Evolutionary conservation across 1,140 invertebrate genomes (phyloP), one percentile per base, ranked within the genome.

Genomic region (Acromyrmex heyeri): DNA sequence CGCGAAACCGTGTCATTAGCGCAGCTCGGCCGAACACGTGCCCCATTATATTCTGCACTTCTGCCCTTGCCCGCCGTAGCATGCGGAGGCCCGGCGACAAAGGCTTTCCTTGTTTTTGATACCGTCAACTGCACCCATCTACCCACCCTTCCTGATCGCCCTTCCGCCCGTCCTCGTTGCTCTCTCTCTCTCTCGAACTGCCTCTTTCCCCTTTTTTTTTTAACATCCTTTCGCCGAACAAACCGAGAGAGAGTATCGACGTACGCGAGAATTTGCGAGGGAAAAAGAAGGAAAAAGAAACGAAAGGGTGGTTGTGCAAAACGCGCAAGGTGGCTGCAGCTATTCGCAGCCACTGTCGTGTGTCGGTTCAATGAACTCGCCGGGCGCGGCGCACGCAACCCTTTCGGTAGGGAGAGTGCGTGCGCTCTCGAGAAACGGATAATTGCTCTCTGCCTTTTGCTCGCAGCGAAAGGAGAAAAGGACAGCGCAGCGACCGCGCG

Each of bases 1-100:
- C 72, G 48, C 72, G 85, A 87, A 91, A 91, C 81, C 86, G 73
- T 91, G 90, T 91, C 90, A 91, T 91, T 89, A 91, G 81, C 88
- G 87, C 85, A 27, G 64, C 53, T 64, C 61, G 69, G 18, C 70
- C 78, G 82, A 91, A 91, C 90, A 91, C 90, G 90, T 91, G 90
- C 78, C 87, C 89, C 89, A 91, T 91, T 91, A 91, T 91, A 85
- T 69, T 64, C 78, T 64, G 53, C 75, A 21, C 77, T 77, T 62
- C 65, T 78, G 55, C 53, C 61, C 48, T 67, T 73, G 73, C n/a
- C 3, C 38, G 27, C 30, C 73, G 21, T 59, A 75, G 62, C 82
- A 44, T 34, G 44, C 77, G 34, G 55, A 50, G 76, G 50, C 27
- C 67, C 65, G 64, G 70, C 73, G 62, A 91, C 89, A 91, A 91